Conservation (phyloP, 2,113 vertebrate species). For the Oplegnathus fasciatus region DNA sequence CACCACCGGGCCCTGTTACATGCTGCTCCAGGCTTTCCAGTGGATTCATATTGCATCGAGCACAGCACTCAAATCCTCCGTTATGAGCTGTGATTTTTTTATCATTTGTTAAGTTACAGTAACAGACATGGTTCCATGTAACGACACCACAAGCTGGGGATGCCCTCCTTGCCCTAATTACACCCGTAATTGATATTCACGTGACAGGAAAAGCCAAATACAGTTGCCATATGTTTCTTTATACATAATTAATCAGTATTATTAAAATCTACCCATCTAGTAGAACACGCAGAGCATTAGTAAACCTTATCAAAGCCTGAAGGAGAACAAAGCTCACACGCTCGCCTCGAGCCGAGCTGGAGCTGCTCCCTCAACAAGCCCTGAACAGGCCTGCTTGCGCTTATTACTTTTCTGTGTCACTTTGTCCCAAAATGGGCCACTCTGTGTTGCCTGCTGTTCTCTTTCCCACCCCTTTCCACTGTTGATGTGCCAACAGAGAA, state of each 20-base stretch:
- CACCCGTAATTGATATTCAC: conserved; percentile 29
- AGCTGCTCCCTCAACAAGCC: conserved; percentile 19
- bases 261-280: conserved; percentile 26
- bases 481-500: conserved; percentile 36
- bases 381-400: background rate
- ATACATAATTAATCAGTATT: conserved; percentile 60
- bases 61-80: background rate
- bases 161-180: conserved; percentile 3
- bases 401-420: conserved; percentile 47
- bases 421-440: conserved; percentile 44
- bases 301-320: conserved; percentile 1
- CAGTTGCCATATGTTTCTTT: conserved; percentile 46
- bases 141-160: conserved; percentile 1
- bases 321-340: conserved; percentile 25
- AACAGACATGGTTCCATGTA: background rate
- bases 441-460: conserved; percentile 8
- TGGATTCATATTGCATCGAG: background rate
- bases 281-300: background rate
- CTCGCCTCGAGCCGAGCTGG: background rate
- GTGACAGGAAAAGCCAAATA: conserved; percentile 42
- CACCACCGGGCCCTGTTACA: conserved; percentile 1
- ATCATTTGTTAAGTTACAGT: background rate
- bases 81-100: background rate
- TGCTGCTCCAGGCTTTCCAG: conserved; percentile 4
- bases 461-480: background rate